Evolutionary conservation across 1,140 invertebrate genomes (phyloP).

Genomic region (fruit fly (Drosophila melanogaster)): DNA sequence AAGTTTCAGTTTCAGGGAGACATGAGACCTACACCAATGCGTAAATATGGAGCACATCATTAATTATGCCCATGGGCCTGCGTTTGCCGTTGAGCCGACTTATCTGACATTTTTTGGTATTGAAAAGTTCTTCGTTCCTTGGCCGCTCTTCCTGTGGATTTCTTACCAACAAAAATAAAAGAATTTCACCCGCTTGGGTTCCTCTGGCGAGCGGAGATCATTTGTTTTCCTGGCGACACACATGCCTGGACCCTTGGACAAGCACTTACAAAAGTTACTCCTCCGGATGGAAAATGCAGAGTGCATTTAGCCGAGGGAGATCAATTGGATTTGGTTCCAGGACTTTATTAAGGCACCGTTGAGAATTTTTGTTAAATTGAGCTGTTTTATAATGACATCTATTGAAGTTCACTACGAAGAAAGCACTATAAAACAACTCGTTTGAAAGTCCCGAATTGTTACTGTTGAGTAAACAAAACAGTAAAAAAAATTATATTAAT

Average conservation of each 20-base stretch:
- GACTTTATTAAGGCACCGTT: conserved; percentile 39
- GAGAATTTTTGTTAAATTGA: conserved; percentile 43
- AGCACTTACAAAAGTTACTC: conserved; percentile 63
- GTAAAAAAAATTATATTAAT: background rate
- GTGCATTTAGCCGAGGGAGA: conserved; percentile 32
- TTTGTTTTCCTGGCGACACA: conserved; percentile 67
- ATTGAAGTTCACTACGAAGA: background rate
- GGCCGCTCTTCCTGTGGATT: conserved; percentile 75
- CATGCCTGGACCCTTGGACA: conserved; percentile 47
- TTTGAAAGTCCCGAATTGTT: background rate
- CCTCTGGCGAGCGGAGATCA: conserved; percentile 63
- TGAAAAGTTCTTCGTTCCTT: conserved; percentile 63
- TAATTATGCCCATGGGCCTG: conserved; percentile 73
- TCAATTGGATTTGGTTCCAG: conserved; percentile 64
- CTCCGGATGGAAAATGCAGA: conserved; percentile 19
- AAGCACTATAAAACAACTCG: background rate
- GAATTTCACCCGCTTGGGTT: conserved; percentile 59
- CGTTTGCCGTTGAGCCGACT: conserved; percentile 61
- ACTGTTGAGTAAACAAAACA: background rate
- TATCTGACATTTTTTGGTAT: conserved; percentile 79
- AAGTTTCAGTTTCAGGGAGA: conserved; percentile 23
- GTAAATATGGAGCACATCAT: conserved; percentile 83
- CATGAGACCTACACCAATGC: conserved; percentile 80
- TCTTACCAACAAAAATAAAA: conserved; percentile 66
- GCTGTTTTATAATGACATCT: conserved; percentile 33